Evolutionary conservation across 2,888 invertebrate genomes (phyloP).

Genomic region (Lordiphosa andalusiaca): DNA sequence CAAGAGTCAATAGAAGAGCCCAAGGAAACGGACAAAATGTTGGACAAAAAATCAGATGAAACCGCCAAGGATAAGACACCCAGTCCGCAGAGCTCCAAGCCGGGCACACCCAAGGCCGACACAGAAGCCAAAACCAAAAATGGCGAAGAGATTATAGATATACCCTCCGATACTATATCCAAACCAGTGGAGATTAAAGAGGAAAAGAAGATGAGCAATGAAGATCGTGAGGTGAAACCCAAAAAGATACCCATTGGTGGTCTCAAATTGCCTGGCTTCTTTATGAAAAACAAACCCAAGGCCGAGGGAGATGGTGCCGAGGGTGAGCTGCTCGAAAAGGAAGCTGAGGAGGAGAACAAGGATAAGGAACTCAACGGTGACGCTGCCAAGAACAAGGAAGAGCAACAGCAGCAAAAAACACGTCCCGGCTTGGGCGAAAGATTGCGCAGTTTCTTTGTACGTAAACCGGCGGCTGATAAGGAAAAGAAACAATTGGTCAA

Average conservation of each 20-base stretch:
- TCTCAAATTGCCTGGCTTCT: slow-evolving; percentile 93
- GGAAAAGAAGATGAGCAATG: slow-evolving; percentile 81
- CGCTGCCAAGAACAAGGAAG: slow-evolving; percentile 55
- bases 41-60: slow-evolving; percentile 72
- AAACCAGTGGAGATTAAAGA: slow-evolving; percentile 51
- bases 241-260: slow-evolving; percentile 93
- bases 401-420: slow-evolving; percentile 62
- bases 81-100: slow-evolving; percentile 65
- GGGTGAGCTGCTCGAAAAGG: slow-evolving; percentile 81
- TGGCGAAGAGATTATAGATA: slow-evolving; percentile 78
- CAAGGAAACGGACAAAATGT: slow-evolving; percentile 80
- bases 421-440: slow-evolving; percentile 80
- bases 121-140: slow-evolving; percentile 19
- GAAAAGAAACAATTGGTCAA: slow-evolving; percentile 69
- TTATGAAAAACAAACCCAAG: slow-evolving; percentile 88
- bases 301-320: slow-evolving; percentile 83
- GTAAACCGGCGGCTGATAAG: slow-evolving; percentile 80
- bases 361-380: slow-evolving; percentile 66
- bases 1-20: slow-evolving; percentile 78
- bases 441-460: slow-evolving; percentile 82
- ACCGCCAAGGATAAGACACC: slow-evolving; percentile 61
- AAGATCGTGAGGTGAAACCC: slow-evolving; percentile 88
- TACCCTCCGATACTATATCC: slow-evolving; percentile 67
- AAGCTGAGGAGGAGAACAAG: slow-evolving; percentile 78
- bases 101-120: slow-evolving; percentile 63